Evolutionary conservation across 2,113 vertebrate species (phyloP), one percentile per base, ranked within the genome.

Genomic region (Melanerpes aurifrons): DNA sequence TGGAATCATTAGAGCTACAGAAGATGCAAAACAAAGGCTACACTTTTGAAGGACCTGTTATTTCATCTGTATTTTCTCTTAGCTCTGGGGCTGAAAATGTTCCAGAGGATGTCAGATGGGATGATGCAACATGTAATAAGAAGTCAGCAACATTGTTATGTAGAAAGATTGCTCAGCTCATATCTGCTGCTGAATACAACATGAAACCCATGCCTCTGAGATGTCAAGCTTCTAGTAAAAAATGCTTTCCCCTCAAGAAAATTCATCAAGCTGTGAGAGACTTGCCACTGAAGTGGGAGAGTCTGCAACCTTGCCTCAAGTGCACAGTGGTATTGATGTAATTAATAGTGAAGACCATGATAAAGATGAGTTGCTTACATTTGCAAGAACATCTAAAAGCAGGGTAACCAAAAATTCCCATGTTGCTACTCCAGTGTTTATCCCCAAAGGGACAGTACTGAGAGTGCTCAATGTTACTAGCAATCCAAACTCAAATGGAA

Each of bases 1-100:
- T 86, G 25, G 81, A 94, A 31, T 86, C 94, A 22, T 50, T 86
- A 66, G 93, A 96, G n/a, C 10, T 92, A 19, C 90, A 94, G 89
- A 93, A 79, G 62, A 40, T 91, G 13, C 93, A 96, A 54, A 94
- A 91, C 75, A 94, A 94, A 35, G 54, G 29, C 9, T 76, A 25
- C 17, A 3, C 89, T 72, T 89, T 96, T 59, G 97, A 98, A 7
- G 98, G 99, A 72, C 99, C 99, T 1, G 95, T 99, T 67, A 99
- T 99, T 97, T 99, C 99, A 0, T 99, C 99, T 18, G 99, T 99
- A 9, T 99, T 99, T 97, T 99, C 99, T 28, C 97, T 99, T 70
- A 98, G 98, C 86, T 97, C 98, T 50, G 98, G 98, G n/a, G 87
- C 98, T 13, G 97, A 97, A 86, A 97, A 97, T 0, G 89, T 97